A percentile compares a stretch with the other conserved stretches of the same genome.
Evolutionary conservation across 92 coral and sea anemone genomes (phyloP).

Genomic region (Blastomussa wellsi): DNA sequence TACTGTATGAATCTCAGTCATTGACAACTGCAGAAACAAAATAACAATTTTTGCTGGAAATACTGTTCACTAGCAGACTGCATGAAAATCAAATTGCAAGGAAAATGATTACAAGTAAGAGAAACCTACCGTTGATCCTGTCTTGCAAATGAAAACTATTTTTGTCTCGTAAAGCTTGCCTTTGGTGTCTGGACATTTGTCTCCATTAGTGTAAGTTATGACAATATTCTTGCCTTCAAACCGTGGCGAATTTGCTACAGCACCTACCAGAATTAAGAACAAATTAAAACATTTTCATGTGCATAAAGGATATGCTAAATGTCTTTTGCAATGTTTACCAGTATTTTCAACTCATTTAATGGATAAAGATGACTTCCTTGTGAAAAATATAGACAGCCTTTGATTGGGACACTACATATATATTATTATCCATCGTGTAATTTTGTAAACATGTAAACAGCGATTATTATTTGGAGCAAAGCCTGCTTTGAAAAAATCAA

Average conservation of each 20-base stretch:
- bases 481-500: too few species aligned
- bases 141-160: slow-evolving; percentile 70
- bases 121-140: slow-evolving; percentile 66
- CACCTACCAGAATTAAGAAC: slow-evolving; percentile 29
- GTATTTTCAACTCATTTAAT: neutral
- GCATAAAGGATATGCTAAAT: neutral
- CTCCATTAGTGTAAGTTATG: slow-evolving; percentile 68
- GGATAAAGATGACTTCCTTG: neutral
- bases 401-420: too few species aligned
- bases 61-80: neutral
- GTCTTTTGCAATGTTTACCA: too few species aligned
- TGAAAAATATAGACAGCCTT: too few species aligned
- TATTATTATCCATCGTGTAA: too few species aligned
- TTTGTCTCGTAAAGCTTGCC: slow-evolving; percentile 32
- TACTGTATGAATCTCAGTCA: too few species aligned
- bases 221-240: slow-evolving; percentile 40
- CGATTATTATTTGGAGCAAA: too few species aligned
- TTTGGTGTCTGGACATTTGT: slow-evolving; percentile 29
- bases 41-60: too few species aligned
- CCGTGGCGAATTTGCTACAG: slow-evolving; percentile 39
- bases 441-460: too few species aligned
- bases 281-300: neutral
- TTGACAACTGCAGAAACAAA: too few species aligned
- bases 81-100: neutral
- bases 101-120: neutral